Conservation (phyloP, 2,113 vertebrate species). For the Pan paniscus region DNA sequence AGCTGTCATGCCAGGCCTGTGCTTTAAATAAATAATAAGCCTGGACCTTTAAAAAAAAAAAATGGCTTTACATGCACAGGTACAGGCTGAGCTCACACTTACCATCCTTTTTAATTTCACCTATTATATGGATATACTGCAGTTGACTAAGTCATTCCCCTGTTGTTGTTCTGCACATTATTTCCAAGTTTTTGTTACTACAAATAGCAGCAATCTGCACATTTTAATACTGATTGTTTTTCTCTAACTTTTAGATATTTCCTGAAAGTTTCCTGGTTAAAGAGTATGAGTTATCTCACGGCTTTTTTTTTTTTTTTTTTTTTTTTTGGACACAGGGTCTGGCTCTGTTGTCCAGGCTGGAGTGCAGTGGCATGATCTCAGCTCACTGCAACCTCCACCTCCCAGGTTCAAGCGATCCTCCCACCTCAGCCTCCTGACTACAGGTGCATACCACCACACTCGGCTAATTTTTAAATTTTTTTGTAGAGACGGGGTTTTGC, state of each 20-base stretch:
- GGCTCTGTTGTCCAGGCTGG: too few species aligned
- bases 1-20: too few species aligned
- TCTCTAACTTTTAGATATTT: neutral
- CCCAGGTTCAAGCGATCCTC: too few species aligned
- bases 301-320: too few species aligned
- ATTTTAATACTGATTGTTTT: neutral
- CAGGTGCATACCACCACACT: too few species aligned
- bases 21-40: conserved; percentile 66
- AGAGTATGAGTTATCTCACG: neutral
- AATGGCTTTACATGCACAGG: neutral
- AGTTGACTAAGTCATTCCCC: neutral
- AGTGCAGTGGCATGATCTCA: too few species aligned
- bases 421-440: too few species aligned
- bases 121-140: rapidly evolving
- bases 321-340: too few species aligned
- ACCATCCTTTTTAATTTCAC: neutral
- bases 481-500: too few species aligned
- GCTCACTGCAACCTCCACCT: too few species aligned
- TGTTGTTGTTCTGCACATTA: neutral
- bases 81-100: neutral
- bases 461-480: too few species aligned
- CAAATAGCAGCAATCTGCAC: neutral
- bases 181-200: neutral
- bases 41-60: conserved; percentile 60
- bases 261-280: neutral